phyloP scores from a whole-genome alignment of 2,888 invertebrate species.

The Ichneumoninae sp. region DNA sequence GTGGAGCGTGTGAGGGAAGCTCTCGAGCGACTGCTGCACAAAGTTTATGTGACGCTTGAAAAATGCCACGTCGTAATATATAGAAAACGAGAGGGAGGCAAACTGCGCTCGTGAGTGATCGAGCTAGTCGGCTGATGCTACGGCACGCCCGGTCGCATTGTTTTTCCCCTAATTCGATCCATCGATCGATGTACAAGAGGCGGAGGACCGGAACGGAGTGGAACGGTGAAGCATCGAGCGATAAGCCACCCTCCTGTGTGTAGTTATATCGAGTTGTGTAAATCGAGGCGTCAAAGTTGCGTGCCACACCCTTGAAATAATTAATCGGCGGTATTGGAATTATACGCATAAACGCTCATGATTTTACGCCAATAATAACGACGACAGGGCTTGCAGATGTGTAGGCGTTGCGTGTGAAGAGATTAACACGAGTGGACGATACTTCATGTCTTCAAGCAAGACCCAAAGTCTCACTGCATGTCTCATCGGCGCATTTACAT shows the following conservation, averaged over 20 bases:
- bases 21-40: background rate
- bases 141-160: conserved; percentile 30
- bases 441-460: background rate
- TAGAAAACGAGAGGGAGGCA: conserved; percentile 8
- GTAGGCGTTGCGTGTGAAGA: background rate
- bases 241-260: background rate
- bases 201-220: background rate
- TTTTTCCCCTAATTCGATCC: conserved; percentile 45
- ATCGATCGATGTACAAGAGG: conserved; percentile 29
- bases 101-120: conserved; percentile 24
- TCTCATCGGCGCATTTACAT: background rate
- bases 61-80: conserved; percentile 22
- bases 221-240: background rate
- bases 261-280: conserved; percentile 6
- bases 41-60: conserved; percentile 55
- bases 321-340: conserved; percentile 67
- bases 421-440: background rate
- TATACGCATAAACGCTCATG: conserved; percentile 39
- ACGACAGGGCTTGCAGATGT: background rate
- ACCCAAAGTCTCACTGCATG: background rate
- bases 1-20: background rate
- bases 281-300: conserved; percentile 22
- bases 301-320: conserved; percentile 63
- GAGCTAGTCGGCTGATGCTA: conserved; percentile 23
- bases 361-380: conserved; percentile 26